Evolutionary conservation across 2,113 vertebrate species (phyloP).

Genomic region (Cyprinodon tularosa): DNA sequence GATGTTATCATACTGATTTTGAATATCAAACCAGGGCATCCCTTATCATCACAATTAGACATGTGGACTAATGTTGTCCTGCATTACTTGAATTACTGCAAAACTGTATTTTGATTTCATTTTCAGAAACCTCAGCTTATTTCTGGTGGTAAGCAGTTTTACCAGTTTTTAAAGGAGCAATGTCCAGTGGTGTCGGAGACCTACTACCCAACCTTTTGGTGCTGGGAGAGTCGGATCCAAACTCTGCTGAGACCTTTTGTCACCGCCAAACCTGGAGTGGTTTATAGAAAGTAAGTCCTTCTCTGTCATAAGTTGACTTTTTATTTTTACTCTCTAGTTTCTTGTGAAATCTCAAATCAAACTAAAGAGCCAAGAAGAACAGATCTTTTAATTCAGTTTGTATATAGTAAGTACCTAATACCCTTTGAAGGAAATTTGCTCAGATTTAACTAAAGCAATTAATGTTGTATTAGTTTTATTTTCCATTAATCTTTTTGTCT

Average conservation of each 20-base stretch:
- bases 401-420: not conserved
- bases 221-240: constrained; percentile 96
- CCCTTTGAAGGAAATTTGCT: not conserved
- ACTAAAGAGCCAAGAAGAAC: constrained; percentile 36
- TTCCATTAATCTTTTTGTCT: not conserved
- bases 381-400: constrained; percentile 50
- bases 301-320: not conserved
- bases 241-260: constrained; percentile 96
- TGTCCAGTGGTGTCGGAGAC: constrained; percentile 96
- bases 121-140: constrained; percentile 94
- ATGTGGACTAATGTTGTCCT: not conserved
- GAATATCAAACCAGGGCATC: no score
- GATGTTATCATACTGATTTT: no score
- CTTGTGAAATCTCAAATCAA: not conserved
- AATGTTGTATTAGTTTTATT: not conserved
- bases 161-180: constrained; percentile 89
- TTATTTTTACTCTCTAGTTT: constrained; percentile 18
- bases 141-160: constrained; percentile 89
- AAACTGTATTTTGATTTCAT: constrained; percentile 8
- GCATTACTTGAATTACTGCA: not conserved
- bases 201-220: constrained; percentile 98
- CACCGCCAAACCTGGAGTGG: constrained; percentile 89
- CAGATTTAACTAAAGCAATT: no score
- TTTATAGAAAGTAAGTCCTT: constrained; percentile 92
- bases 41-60: no score